Conservation (phyloP, 2,113 vertebrate species). For the Catharus fuscescens region DNA sequence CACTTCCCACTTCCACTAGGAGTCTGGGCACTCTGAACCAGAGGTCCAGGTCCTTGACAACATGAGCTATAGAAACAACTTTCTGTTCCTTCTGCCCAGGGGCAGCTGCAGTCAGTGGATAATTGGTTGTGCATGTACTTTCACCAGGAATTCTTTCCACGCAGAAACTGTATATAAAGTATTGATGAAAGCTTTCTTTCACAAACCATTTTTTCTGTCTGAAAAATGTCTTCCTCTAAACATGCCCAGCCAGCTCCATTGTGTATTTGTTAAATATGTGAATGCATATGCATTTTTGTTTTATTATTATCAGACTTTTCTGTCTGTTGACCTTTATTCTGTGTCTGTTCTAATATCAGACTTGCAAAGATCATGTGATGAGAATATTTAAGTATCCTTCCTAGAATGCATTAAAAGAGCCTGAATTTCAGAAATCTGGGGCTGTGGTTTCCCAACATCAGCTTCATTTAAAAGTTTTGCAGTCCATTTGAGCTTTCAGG, state of each 20-base stretch:
- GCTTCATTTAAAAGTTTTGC: background rate
- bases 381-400: background rate
- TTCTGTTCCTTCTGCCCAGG: background rate
- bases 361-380: background rate
- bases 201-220: background rate
- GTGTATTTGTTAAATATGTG: background rate
- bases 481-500: background rate
- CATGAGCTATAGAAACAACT: background rate
- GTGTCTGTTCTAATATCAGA: background rate
- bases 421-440: background rate
- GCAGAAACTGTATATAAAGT: background rate
- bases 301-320: background rate
- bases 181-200: background rate
- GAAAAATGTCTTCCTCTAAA: background rate
- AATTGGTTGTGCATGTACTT: background rate
- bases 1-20: background rate
- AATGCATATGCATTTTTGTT: background rate
- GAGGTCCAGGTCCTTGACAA: background rate
- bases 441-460: background rate
- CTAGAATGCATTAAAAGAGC: background rate
- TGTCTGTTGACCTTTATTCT: conserved; percentile 3
- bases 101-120: background rate
- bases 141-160: background rate
- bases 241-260: background rate
- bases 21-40: fast-evolving